Conservation (phyloP, 2,888 invertebrate species). For the Eilema sororculum region DNA sequence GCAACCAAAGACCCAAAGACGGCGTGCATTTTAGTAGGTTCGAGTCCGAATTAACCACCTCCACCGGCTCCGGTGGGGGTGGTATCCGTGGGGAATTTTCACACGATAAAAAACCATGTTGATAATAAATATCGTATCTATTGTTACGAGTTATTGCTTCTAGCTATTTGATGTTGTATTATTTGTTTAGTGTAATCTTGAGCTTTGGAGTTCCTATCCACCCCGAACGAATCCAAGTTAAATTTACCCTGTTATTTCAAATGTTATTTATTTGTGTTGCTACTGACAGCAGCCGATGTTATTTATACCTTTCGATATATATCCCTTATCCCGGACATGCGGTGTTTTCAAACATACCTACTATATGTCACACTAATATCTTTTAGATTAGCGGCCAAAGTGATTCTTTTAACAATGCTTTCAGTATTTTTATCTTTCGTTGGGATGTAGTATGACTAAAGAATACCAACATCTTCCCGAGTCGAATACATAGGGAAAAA, state of each 20-base stretch:
- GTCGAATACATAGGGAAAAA: too few relatives aligned
- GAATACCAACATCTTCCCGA: neutral
- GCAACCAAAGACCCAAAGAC: too few relatives aligned
- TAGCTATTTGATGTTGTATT: too few relatives aligned
- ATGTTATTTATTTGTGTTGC: conserved; percentile 48
- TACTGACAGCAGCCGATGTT: conserved; percentile 22
- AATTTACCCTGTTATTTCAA: conserved; percentile 37
- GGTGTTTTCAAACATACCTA: conserved; percentile 3
- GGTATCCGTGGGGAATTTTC: too few relatives aligned
- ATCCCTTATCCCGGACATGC: conserved; percentile 18
- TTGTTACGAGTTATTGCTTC: too few relatives aligned
- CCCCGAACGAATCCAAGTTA: conserved; percentile 24
- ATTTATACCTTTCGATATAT: conserved; percentile 39
- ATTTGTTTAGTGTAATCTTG: neutral
- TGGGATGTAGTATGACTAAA: neutral
- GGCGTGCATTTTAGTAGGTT: too few relatives aligned
- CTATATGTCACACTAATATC: conserved; percentile 9
- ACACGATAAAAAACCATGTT: too few relatives aligned
- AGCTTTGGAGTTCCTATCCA: conserved; percentile 25
- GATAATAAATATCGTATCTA: too few relatives aligned
- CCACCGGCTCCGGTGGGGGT: too few relatives aligned
- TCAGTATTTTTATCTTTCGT: neutral
- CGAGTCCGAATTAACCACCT: too few relatives aligned
- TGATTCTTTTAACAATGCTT: conserved; percentile 1
- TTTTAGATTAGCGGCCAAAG: conserved; percentile 7